These are phyloP conservation scores for Bubo scandiacus DNA, from an alignment of 2,113 vertebrate genomes.

Conservation along the genomic window DNA sequence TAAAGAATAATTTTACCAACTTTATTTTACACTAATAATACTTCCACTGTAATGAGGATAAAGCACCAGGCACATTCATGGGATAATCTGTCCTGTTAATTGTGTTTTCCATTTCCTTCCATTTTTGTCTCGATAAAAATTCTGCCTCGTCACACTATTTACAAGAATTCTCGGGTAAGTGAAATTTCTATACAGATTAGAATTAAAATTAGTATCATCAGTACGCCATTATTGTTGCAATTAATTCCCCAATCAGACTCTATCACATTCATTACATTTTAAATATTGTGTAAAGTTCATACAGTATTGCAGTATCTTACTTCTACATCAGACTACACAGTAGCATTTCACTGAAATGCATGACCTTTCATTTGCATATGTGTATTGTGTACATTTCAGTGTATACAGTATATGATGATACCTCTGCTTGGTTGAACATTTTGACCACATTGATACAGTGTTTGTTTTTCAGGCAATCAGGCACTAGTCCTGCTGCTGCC, in stretches of 20 bases:
- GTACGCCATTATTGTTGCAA: neutral
- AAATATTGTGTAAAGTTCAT: neutral
- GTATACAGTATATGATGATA: fast-evolving
- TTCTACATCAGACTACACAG: neutral
- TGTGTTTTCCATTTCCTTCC: neutral
- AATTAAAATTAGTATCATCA: neutral
- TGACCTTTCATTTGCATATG: neutral
- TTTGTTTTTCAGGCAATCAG: neutral
- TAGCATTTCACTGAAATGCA: neutral
- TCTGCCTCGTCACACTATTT: neutral
- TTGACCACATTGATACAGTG: neutral
- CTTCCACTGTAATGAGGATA: neutral
- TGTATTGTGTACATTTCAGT: neutral
- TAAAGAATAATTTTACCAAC: neutral
- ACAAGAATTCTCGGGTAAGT: neutral
- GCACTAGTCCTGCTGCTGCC: neutral
- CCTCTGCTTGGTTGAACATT: neutral
- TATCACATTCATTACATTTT: neutral
- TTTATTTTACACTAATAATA: neutral
- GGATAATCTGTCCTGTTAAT: neutral
- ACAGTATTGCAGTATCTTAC: neutral
- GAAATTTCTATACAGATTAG: neutral
- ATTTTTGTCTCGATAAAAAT: neutral
- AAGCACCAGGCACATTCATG: neutral
- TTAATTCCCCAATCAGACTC: neutral